Evolutionary conservation across 2,888 invertebrate species (phyloP).

Genomic region (Synergus japonicus): DNA sequence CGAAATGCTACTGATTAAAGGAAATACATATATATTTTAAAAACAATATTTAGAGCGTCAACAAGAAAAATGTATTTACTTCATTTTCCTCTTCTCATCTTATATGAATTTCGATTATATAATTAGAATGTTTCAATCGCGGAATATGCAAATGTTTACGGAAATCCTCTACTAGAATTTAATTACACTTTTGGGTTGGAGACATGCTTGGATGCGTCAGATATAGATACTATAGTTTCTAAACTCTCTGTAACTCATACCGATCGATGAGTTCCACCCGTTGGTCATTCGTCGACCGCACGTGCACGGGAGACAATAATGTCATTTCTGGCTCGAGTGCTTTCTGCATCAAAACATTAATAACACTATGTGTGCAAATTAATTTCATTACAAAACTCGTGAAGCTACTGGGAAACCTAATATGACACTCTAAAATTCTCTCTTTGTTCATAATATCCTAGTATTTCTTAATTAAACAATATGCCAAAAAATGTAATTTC

Average conservation of each 20-base stretch:
- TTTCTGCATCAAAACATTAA: slow-evolving; percentile 21
- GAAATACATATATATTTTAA: not conserved
- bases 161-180: not conserved
- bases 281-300: slow-evolving; percentile 29
- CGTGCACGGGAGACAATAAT: slow-evolving; percentile 18
- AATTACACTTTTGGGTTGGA: slow-evolving; percentile 25
- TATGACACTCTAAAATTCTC: slow-evolving; percentile 5
- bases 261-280: slow-evolving; percentile 2
- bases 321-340: not conserved
- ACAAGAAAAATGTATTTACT: not conserved
- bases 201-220: slow-evolving; percentile 10
- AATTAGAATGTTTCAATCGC: not conserved
- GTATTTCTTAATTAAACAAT: slow-evolving; percentile 9
- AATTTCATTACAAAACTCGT: slow-evolving; percentile 12
- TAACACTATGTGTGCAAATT: slow-evolving; percentile 2
- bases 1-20: not conserved
- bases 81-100: too few relatives aligned
- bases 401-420: not conserved
- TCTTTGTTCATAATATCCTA: not conserved
- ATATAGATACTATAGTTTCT: too few relatives aligned
- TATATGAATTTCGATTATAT: too few relatives aligned
- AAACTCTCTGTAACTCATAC: too few relatives aligned
- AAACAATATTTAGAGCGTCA: not conserved
- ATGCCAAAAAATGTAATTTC: not conserved
- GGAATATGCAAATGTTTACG: slow-evolving; percentile 1